A percentile compares a stretch with the other conserved stretches of the same genome.
Evolutionary conservation across 2,113 vertebrate genomes (phyloP).

Genomic region (Crotalus helleri): DNA sequence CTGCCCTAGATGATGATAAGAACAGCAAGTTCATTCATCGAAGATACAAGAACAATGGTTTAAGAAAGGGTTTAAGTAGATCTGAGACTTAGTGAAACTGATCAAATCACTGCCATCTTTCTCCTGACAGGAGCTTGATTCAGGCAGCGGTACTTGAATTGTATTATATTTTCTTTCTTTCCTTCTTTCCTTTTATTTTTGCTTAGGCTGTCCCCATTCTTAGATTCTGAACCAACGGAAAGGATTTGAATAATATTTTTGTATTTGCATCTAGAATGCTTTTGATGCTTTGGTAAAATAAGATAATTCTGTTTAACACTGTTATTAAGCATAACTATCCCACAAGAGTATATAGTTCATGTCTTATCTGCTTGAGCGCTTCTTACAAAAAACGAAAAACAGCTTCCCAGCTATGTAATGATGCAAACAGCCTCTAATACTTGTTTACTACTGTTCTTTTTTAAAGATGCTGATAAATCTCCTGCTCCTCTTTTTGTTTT

Average conservation of each 20-base stretch:
- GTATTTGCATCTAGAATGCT: not conserved
- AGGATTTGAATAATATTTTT: not conserved
- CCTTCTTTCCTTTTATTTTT: not conserved
- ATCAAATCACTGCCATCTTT: not conserved
- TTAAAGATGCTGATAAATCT: constrained; percentile 20
- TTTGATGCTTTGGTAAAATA: not conserved
- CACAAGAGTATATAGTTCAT: not conserved
- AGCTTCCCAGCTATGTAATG: not conserved
- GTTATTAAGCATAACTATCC: not conserved
- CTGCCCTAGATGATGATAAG: not conserved
- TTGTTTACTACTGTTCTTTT: not conserved
- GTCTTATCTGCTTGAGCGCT: not conserved
- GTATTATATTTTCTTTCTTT: not conserved
- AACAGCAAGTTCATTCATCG: not conserved
- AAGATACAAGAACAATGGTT: not conserved
- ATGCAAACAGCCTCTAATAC: not conserved
- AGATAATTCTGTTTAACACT: not conserved
- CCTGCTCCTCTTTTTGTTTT: constrained; percentile 23
- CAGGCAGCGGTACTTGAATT: too few relatives aligned
- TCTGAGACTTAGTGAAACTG: not conserved
- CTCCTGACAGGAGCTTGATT: not conserved
- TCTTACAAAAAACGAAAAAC: not conserved
- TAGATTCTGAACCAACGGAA: not conserved
- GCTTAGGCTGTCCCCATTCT: not conserved
- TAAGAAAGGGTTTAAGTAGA: not conserved